phyloP scores from a whole-genome alignment of 1,140 invertebrate species.

The Zaprionus taronus region DNA sequence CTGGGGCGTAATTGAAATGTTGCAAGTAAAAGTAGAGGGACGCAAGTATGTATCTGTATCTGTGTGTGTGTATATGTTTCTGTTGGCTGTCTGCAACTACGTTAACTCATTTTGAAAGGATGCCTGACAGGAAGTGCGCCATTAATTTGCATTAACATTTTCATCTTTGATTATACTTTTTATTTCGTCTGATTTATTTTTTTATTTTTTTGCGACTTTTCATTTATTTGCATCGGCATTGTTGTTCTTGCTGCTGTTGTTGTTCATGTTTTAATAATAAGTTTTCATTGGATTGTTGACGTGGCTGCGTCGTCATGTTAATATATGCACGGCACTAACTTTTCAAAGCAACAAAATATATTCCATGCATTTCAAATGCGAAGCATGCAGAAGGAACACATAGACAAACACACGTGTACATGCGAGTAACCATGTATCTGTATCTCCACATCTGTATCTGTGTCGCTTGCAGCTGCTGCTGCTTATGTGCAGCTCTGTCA shows the following conservation, averaged over 20 bases:
- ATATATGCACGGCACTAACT: conserved; percentile 62
- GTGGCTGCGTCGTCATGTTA: conserved; percentile 31
- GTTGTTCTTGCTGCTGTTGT: conserved; percentile 36
- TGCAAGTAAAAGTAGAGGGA: conserved; percentile 40
- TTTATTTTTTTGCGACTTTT: conserved; percentile 8
- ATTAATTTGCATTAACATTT: conserved; percentile 70
- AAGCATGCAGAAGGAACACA: not conserved
- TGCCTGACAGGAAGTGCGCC: conserved; percentile 59
- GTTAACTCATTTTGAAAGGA: conserved; percentile 16
- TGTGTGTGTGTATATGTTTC: not conserved
- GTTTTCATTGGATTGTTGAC: conserved; percentile 26
- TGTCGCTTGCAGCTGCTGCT: not conserved
- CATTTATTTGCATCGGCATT: conserved; percentile 13
- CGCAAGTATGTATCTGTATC: not conserved
- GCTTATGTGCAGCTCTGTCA: conserved; percentile 1
- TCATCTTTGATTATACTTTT: conserved; percentile 34
- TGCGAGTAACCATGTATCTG: conserved; percentile 4
- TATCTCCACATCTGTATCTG: conserved; percentile 10
- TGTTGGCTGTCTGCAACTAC: conserved; percentile 1
- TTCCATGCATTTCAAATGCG: conserved; percentile 75
- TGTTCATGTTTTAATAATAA: conserved; percentile 70
- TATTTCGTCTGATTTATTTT: not conserved
- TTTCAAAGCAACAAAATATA: conserved; percentile 68
- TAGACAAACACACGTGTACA: conserved; percentile 13
- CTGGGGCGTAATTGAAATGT: conserved; percentile 67